phyloP scores from a whole-genome alignment of 2,113 vertebrate genomes.

The Ptyas mucosa region DNA sequence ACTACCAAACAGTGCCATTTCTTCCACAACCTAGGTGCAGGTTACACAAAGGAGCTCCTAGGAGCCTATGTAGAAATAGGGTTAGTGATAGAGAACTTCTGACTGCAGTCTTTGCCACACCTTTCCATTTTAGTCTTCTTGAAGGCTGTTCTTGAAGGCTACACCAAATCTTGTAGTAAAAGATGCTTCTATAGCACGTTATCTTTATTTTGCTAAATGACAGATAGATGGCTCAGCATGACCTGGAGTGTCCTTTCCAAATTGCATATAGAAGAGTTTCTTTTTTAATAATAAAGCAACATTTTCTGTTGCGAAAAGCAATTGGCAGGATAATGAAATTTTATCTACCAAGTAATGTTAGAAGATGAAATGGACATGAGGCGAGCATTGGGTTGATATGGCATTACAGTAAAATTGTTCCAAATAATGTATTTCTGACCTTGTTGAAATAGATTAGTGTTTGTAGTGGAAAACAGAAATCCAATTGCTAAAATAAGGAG shows the following conservation, averaged over 20 bases:
- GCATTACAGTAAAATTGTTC: background rate
- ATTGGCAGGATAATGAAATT: background rate
- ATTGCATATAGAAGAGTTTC: background rate
- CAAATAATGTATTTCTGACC: background rate
- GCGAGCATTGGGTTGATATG: background rate
- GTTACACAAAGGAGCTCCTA: background rate
- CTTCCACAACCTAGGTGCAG: background rate
- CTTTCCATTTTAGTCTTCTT: background rate
- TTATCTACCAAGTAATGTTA: background rate
- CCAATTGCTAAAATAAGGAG: constrained; percentile 25
- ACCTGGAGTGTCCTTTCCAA: background rate
- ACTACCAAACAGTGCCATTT: background rate
- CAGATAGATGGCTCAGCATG: background rate
- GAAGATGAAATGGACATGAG: background rate
- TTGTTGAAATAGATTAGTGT: constrained; percentile 1
- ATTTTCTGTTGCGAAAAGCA: background rate
- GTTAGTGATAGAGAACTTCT: background rate
- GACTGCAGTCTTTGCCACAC: background rate
- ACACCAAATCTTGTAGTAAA: background rate
- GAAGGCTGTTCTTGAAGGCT: background rate
- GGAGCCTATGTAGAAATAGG: background rate
- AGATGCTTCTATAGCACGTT: background rate
- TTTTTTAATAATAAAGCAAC: background rate
- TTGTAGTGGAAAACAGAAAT: constrained; percentile 36
- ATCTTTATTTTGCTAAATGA: background rate